These are phyloP conservation scores for Saguinus midas DNA, from an alignment of 2,113 vertebrate genomes.

Conservation along the genomic window DNA sequence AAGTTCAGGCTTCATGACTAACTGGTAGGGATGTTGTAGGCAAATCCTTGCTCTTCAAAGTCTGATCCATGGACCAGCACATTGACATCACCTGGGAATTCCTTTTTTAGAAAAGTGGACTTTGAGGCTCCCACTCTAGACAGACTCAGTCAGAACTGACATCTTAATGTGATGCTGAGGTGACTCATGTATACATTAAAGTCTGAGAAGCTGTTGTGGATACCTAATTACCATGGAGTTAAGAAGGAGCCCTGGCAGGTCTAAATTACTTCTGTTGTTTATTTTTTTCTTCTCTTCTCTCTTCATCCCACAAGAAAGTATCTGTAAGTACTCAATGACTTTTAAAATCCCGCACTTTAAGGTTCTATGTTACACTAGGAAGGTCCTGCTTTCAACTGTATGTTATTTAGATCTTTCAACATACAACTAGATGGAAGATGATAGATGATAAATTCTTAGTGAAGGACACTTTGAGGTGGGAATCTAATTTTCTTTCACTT, in stretches of 20 bases:
- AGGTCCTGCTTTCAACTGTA: neutral
- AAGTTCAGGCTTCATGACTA: neutral
- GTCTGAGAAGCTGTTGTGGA: neutral
- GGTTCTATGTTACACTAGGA: neutral
- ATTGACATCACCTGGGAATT: neutral
- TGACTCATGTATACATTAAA: neutral
- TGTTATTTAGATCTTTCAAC: neutral
- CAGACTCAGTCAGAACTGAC: neutral
- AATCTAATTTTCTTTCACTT: constrained; percentile 11
- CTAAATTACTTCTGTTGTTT: no score
- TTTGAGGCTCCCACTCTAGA: neutral
- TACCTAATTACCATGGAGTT: neutral
- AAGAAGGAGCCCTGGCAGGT: neutral
- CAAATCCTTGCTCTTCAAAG: neutral
- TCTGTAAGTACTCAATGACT: neutral
- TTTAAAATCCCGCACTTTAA: neutral
- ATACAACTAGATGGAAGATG: neutral
- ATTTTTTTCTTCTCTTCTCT: no score
- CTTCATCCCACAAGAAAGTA: no score
- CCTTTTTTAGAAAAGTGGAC: neutral
- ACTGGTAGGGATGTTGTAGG: neutral
- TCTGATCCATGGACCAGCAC: neutral
- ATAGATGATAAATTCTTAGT: neutral
- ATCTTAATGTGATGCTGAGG: neutral
- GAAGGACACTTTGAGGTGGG: neutral